These are phyloP conservation scores for Lithobates sylvaticus DNA, from an alignment of 2,797 vertebrate species.

Conservation along the genomic window DNA sequence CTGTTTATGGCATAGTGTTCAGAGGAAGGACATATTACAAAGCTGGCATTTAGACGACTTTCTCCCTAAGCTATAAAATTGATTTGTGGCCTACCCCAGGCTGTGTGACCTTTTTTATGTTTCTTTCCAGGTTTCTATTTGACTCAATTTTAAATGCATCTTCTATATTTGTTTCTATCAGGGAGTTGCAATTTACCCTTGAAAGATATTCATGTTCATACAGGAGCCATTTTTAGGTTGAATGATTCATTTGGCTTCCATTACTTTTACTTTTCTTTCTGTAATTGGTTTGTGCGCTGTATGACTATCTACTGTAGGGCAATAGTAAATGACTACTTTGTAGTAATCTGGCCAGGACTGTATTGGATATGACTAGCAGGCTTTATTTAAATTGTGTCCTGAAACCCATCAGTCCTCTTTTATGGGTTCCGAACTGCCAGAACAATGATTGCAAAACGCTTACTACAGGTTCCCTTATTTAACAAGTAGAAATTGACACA, in stretches of 20 bases:
- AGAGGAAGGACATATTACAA: conserved; percentile 35
- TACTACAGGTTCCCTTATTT: too few species aligned
- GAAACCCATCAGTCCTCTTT: too few species aligned
- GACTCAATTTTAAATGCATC: conserved; percentile 42
- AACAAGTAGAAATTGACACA: too few species aligned
- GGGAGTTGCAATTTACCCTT: conserved; percentile 14
- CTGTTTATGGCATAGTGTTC: conserved; percentile 33
- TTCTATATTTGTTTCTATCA: conserved; percentile 34
- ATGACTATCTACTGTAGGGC: background rate
- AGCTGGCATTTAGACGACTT: conserved; percentile 48
- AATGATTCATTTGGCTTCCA: background rate
- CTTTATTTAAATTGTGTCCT: background rate
- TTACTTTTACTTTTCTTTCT: background rate
- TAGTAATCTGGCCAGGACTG: background rate
- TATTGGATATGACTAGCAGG: background rate
- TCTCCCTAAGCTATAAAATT: conserved; percentile 40
- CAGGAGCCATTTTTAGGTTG: background rate
- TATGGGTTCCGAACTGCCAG: too few species aligned
- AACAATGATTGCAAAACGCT: too few species aligned
- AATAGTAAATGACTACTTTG: background rate
- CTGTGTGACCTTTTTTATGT: conserved; percentile 53
- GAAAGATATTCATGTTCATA: background rate
- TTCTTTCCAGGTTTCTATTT: conserved; percentile 22
- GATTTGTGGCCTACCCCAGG: conserved; percentile 52
- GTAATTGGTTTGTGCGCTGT: background rate